phyloP scores from a whole-genome alignment of 2,113 vertebrate genomes.

The Pseudopodoces humilis region DNA sequence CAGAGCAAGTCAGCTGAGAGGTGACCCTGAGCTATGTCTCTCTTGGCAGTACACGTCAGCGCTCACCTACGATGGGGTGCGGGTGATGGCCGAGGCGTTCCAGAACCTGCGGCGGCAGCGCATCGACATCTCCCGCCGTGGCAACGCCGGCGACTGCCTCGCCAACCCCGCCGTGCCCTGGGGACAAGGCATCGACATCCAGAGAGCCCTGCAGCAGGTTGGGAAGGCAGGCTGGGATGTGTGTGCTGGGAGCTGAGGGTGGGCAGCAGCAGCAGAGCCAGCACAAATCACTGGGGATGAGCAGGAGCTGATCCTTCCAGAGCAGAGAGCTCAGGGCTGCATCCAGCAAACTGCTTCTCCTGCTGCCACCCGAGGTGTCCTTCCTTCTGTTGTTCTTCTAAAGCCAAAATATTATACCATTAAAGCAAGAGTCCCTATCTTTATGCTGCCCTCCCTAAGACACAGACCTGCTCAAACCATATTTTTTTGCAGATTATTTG shows the following conservation, averaged over 20 bases:
- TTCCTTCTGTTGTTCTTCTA: background rate
- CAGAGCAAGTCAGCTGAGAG: background rate
- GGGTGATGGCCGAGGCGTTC: slow-evolving; percentile 96
- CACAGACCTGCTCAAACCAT: background rate
- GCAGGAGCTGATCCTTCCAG: background rate
- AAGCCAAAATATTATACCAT: background rate
- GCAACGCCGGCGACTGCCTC: slow-evolving; percentile 96
- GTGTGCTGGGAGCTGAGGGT: accelerated
- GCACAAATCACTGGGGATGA: background rate
- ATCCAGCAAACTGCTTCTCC: background rate
- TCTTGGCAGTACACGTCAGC: slow-evolving; percentile 90
- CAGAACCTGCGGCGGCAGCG: slow-evolving; percentile 93
- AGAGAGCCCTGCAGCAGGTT: slow-evolving; percentile 97
- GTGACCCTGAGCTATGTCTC: background rate
- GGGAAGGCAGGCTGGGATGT: accelerated
- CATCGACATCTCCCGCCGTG: slow-evolving; percentile 95
- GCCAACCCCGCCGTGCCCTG: slow-evolving; percentile 97
- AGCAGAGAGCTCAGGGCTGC: background rate
- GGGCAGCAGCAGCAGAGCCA: background rate
- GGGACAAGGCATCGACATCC: slow-evolving; percentile 98
- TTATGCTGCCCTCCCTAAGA: background rate
- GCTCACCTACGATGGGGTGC: slow-evolving; percentile 94
- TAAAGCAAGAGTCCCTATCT: background rate
- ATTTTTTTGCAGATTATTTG: background rate
- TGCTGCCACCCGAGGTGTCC: background rate